These are phyloP conservation scores for Enhydra lutris DNA, from an alignment of 2,113 vertebrate genomes.

Conservation along the genomic window DNA sequence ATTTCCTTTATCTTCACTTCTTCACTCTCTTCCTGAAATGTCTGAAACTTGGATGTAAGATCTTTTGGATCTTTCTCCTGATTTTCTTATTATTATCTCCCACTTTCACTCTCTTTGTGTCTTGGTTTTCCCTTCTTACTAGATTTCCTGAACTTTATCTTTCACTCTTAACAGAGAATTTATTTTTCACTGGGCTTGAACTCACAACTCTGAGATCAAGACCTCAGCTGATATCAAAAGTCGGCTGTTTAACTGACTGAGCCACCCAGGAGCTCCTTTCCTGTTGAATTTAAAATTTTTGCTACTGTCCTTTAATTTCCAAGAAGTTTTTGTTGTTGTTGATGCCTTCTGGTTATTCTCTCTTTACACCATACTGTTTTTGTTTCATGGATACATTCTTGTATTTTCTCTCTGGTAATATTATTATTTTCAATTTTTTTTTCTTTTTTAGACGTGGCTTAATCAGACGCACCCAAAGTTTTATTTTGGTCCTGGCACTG, in stretches of 20 bases:
- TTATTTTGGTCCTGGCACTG: background rate
- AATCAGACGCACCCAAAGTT: background rate
- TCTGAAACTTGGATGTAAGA: background rate
- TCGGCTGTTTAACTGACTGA: background rate
- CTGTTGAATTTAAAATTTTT: background rate
- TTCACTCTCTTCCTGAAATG: background rate
- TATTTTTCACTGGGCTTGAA: background rate
- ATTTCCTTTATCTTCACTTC: background rate
- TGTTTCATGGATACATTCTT: background rate
- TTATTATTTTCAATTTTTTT: background rate
- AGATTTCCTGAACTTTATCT: background rate
- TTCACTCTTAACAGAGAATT: background rate
- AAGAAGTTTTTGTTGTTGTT: background rate
- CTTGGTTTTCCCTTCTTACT: background rate
- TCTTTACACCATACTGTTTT: background rate
- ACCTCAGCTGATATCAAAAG: background rate
- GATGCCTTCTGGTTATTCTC: background rate
- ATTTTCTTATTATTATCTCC: background rate
- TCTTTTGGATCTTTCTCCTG: background rate
- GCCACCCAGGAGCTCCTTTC: background rate
- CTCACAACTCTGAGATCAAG: background rate
- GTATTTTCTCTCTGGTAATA: background rate
- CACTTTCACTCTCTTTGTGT: background rate
- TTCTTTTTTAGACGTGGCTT: background rate
- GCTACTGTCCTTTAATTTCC: background rate